These are phyloP conservation scores for Littorina saxatilis DNA, from an alignment of 1,140 invertebrate genomes.

Conservation along the genomic window DNA sequence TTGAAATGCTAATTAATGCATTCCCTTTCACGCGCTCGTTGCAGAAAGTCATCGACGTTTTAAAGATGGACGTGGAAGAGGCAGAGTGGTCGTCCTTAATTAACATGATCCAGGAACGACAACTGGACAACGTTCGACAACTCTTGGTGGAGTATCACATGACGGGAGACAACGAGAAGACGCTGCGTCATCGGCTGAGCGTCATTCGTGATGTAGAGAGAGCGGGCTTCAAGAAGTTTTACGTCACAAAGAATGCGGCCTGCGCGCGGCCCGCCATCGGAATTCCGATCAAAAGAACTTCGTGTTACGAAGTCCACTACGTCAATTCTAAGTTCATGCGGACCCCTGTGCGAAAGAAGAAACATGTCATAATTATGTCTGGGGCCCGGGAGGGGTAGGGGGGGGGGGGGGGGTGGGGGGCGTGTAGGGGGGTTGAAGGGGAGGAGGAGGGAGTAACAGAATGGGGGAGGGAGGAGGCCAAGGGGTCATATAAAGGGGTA, in stretches of 20 bases:
- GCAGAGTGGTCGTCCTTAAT: not conserved
- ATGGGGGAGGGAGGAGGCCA: too few relatives aligned
- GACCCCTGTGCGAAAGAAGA: too few relatives aligned
- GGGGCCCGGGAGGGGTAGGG: too few relatives aligned
- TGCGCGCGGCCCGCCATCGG: not conserved
- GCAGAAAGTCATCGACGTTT: slow-evolving; percentile 2
- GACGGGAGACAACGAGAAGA: not conserved
- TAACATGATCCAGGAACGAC: not conserved
- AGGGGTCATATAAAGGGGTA: too few relatives aligned
- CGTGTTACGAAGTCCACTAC: slow-evolving; percentile 21
- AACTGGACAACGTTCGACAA: too few relatives aligned
- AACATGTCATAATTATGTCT: too few relatives aligned
- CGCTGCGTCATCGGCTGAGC: not conserved
- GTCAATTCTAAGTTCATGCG: slow-evolving; percentile 18
- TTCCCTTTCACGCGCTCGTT: too few relatives aligned
- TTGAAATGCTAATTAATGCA: not conserved
- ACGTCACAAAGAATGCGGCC: not conserved
- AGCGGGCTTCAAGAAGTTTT: not conserved
- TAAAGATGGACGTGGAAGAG: slow-evolving; percentile 6
- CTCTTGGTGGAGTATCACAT: slow-evolving; percentile 10
- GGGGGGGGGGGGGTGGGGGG: too few relatives aligned
- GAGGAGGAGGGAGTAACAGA: too few relatives aligned
- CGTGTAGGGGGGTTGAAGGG: too few relatives aligned
- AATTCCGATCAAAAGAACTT: not conserved
- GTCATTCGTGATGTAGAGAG: not conserved